phyloP scores from a whole-genome alignment of 2,888 invertebrate species.

The Pseudanteris insignis region DNA sequence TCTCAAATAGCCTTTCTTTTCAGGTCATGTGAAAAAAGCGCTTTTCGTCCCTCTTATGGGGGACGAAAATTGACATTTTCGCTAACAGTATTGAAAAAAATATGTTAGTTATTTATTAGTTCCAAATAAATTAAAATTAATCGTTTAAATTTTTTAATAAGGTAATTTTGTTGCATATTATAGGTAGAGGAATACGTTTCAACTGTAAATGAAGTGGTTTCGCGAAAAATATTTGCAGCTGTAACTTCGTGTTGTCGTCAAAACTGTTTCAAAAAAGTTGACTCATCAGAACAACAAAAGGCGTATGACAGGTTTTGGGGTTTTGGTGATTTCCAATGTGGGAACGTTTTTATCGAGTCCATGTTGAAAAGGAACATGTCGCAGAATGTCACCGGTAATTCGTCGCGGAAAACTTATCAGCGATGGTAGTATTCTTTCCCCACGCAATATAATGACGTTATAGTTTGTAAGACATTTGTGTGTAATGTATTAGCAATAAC shows the following conservation, averaged over 20 bases:
- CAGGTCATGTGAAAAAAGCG: too few species aligned
- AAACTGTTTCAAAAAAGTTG: constrained; percentile 15
- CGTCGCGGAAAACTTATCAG: background rate
- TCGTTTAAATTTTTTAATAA: background rate
- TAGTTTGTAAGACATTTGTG: constrained; percentile 11
- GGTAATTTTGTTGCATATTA: background rate
- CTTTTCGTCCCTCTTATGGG: too few species aligned
- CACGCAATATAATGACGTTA: constrained; percentile 10
- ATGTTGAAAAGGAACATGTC: constrained; percentile 10
- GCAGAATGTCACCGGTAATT: constrained; percentile 1
- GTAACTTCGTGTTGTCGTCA: constrained; percentile 6
- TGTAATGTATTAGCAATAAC: constrained; percentile 7
- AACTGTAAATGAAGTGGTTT: background rate
- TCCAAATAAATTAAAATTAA: background rate
- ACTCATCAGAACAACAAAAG: constrained; percentile 1
- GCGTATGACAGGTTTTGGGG: constrained; percentile 11
- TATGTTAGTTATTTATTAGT: background rate
- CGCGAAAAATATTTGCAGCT: constrained; percentile 6
- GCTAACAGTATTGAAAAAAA: background rate
- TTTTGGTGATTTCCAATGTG: background rate
- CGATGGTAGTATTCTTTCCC: constrained; percentile 13
- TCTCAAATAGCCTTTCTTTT: too few species aligned
- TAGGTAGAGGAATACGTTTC: constrained; percentile 4
- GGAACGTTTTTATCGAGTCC: constrained; percentile 1
- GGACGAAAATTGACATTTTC: background rate